Conservation (phyloP, 2,113 vertebrate genomes). For the Tragulus kanchil region DNA sequence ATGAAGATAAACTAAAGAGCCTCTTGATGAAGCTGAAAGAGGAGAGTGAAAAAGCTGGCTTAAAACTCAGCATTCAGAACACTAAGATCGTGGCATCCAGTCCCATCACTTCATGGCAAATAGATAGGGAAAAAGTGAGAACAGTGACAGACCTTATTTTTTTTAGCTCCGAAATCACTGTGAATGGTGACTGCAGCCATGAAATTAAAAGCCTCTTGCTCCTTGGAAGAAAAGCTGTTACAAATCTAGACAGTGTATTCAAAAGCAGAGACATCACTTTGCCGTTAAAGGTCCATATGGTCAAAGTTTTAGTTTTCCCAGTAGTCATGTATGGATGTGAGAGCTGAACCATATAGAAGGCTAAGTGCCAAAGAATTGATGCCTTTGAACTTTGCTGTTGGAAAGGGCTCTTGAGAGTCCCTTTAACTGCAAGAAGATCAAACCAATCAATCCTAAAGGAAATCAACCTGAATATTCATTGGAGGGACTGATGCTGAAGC, state of each 20-base stretch:
- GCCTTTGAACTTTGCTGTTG: not conserved
- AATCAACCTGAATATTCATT: not conserved
- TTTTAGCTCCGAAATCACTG: not conserved
- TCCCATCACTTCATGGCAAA: not conserved
- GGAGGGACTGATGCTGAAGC: not conserved
- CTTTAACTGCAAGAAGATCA: not conserved
- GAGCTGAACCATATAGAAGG: not conserved
- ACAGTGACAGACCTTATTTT: not conserved
- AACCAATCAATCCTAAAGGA: not conserved
- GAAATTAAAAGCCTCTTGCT: not conserved
- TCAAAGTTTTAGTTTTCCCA: not conserved
- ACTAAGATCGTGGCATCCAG: not conserved
- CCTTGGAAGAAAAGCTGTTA: not conserved
- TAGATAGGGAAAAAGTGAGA: not conserved
- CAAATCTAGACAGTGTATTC: not conserved
- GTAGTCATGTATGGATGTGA: not conserved
- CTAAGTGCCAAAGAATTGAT: not conserved
- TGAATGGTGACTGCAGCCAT: not conserved
- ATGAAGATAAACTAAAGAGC: not conserved
- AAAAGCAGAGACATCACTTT: not conserved
- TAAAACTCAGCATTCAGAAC: not conserved
- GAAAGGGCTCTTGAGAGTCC: not conserved
- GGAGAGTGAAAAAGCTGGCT: not conserved
- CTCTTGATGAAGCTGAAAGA: not conserved
- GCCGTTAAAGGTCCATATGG: not conserved